These are phyloP conservation scores for Crocallis elinguaria DNA, from an alignment of 2,888 invertebrate genomes.

Conservation along the genomic window DNA sequence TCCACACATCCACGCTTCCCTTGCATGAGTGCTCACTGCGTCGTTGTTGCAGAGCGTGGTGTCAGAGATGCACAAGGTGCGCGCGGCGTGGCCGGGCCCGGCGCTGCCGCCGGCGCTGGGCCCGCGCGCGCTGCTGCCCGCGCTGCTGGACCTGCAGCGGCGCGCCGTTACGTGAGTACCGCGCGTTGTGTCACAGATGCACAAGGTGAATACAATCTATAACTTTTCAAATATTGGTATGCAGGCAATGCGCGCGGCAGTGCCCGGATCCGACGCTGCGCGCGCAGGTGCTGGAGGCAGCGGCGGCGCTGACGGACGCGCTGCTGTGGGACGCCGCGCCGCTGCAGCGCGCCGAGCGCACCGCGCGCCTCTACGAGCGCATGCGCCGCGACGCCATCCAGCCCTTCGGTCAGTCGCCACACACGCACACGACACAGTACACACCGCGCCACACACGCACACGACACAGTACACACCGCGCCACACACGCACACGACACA, in stretches of 20 bases:
- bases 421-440: too few relatives aligned
- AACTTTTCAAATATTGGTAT: too few relatives aligned
- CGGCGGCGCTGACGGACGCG: constrained; percentile 61
- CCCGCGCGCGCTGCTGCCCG: constrained; percentile 52
- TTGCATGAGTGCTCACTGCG: too few relatives aligned
- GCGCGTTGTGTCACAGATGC: too few relatives aligned
- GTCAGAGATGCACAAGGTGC: constrained; percentile 82
- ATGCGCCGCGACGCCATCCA: constrained; percentile 87
- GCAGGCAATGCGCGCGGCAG: constrained; percentile 78
- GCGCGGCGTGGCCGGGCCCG: constrained; percentile 82
- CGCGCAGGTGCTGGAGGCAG: constrained; percentile 64
- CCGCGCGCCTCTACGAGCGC: constrained; percentile 83
- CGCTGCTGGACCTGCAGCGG: constrained; percentile 51
- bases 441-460: too few relatives aligned
- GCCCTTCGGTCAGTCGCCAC: constrained; percentile 87
- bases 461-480: too few relatives aligned
- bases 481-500: too few relatives aligned
- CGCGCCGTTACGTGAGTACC: constrained; percentile 22
- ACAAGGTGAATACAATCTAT: too few relatives aligned
- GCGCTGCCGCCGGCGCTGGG: constrained; percentile 37
- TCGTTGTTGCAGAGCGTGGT: constrained; percentile 41
- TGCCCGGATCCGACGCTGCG: constrained; percentile 83
- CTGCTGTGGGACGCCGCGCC: constrained; percentile 52
- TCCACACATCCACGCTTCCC: not conserved
- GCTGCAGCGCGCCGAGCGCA: constrained; percentile 36